Evolutionary conservation across 2,888 invertebrate species (phyloP), one percentile per base, ranked within the genome.

Genomic region (Lasioglossum lativentre): DNA sequence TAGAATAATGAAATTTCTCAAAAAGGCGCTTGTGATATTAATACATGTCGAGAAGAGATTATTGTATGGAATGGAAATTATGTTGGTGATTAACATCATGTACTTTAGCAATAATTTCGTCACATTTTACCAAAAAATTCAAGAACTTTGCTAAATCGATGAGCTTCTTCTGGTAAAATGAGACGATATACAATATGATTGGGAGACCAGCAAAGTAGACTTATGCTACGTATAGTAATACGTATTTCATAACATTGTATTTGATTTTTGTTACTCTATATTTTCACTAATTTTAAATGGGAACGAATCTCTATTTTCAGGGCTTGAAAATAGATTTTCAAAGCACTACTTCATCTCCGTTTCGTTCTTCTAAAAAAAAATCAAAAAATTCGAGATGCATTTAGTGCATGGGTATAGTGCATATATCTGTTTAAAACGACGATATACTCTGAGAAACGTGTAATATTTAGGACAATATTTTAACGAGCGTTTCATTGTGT

Each of bases 401-500:
- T 71, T 83, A 30, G 72, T 87, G 66, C 34, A 45, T 66, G 52
- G 47, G 80, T 88, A 83, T 75, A 85, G 81, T 85, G 78, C 59
- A 78, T 80, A 85, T 27, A 88, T 85, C 70, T 87, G 71, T 88
- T 85, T 76, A 76, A 90, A 90, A 88, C 90, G 56, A 86, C 75
- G 72, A 90, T 90, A 90, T 89, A 90, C 88, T 89, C 89, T 90
- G 86, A 73, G 23, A 89, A 90, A 90, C 85, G 82, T 87, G 82
- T 84, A 90, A 88, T 90, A 90, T 82, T 88, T 86, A 72, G 38
- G 74, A 78, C 59, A 82, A 77, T 85, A 59, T 68, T 77, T 77
- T 82, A 90, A 89, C 85, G 63, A 89, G 75, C 71, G 82, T 89
- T 89, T 90, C 80, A 89, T 86, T 86, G 63, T n/a, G 56, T 78